Evolutionary conservation across 2,888 invertebrate species (phyloP).

Genomic region (Oscheius sp.): DNA sequence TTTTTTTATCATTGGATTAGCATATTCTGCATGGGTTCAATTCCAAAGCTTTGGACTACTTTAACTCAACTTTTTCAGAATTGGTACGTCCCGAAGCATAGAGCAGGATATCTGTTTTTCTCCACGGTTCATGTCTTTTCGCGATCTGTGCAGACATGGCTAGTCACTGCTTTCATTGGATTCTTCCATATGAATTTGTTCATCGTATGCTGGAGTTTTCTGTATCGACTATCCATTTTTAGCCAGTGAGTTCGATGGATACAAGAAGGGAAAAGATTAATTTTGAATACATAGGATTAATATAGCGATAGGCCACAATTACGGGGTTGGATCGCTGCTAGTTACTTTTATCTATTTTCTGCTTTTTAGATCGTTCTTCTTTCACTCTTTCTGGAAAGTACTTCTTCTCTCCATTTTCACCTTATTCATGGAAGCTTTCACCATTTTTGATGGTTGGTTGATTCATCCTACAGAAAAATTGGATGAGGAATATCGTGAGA

Average conservation of each 20-base stretch:
- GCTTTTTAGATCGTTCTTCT: conserved; percentile 6
- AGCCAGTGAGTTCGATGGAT: not conserved
- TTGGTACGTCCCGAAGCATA: not conserved
- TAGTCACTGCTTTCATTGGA: not conserved
- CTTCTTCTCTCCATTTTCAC: not conserved
- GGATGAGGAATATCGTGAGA: not conserved
- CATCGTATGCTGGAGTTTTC: conserved; percentile 10
- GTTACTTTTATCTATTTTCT: not conserved
- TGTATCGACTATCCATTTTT: conserved; percentile 3
- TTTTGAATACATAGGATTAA: not conserved
- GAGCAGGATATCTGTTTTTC: conserved; percentile 6
- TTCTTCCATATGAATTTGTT: conserved; percentile 8
- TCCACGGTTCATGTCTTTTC: not conserved
- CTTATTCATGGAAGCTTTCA: not conserved
- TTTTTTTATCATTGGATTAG: too few species aligned
- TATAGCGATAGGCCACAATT: not conserved
- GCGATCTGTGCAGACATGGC: not conserved
- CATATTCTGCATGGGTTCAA: not conserved
- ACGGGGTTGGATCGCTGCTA: not conserved
- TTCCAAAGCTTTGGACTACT: conserved; percentile 1
- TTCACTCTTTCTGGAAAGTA: not conserved
- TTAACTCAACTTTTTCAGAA: not conserved
- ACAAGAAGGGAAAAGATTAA: not conserved
- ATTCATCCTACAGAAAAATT: not conserved
- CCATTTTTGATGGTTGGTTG: conserved; percentile 5